phyloP scores from a whole-genome alignment of 2,113 vertebrate genomes.

The Centropus bengalensis region DNA sequence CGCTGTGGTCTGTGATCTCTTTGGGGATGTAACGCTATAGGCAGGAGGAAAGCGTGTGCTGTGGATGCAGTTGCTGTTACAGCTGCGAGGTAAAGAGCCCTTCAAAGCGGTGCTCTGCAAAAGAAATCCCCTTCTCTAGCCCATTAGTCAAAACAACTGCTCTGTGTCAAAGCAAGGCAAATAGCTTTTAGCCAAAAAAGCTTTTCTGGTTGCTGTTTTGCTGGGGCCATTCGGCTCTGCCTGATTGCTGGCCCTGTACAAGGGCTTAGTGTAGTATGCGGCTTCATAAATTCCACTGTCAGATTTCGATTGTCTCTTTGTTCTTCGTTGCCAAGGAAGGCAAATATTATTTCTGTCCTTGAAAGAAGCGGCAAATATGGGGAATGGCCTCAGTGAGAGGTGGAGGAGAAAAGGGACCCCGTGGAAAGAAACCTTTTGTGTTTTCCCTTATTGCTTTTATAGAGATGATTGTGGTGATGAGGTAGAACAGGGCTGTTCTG shows the following conservation, averaged over 20 bases:
- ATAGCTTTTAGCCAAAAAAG: slow-evolving; percentile 31
- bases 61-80: neutral
- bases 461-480: neutral
- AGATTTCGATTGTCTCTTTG: slow-evolving; percentile 61
- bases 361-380: slow-evolving; percentile 59
- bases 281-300: slow-evolving; percentile 61
- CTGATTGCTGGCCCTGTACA: neutral
- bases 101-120: slow-evolving; percentile 17
- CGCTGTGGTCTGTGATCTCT: neutral
- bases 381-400: neutral
- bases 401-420: neutral
- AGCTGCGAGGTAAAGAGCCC: slow-evolving; percentile 11
- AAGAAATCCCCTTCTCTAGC: slow-evolving; percentile 22
- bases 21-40: neutral
- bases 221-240: neutral
- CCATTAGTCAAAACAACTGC: slow-evolving; percentile 29
- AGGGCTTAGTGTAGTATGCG: neutral
- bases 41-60: neutral
- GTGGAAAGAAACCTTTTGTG: slow-evolving; percentile 23
- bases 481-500: neutral
- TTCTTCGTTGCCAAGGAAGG: slow-evolving; percentile 59
- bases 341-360: slow-evolving; percentile 69
- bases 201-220: neutral
- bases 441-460: slow-evolving; percentile 4
- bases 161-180: slow-evolving; percentile 11